Conservation (phyloP, 2,797 vertebrate genomes). For the Sebastes cheni region DNA sequence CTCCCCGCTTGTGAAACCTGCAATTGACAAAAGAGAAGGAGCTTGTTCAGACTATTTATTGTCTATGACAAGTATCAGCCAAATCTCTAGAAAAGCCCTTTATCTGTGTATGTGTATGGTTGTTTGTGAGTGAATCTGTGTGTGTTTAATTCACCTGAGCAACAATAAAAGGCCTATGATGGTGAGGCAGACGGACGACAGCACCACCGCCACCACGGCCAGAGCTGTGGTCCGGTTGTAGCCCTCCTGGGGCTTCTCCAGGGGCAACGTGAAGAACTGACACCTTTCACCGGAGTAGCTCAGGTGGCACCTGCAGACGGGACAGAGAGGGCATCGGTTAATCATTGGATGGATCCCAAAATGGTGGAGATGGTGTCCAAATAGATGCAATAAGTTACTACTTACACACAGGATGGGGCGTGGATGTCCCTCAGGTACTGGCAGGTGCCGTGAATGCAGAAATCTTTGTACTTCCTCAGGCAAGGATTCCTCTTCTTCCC, state of each 20-base stretch:
- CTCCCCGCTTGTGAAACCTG: conserved; percentile 97
- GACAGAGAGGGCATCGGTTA: background rate
- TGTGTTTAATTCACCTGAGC: conserved; percentile 85
- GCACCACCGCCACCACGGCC: conserved; percentile 91
- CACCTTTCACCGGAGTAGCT: conserved; percentile 92
- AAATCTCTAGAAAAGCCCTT: background rate
- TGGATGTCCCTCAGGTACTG: conserved; percentile 86
- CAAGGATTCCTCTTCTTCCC: conserved; percentile 97
- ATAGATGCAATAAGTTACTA: conserved; percentile 30
- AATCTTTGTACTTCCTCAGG: conserved; percentile 92
- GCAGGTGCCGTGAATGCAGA: conserved; percentile 95
- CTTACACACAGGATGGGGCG: conserved; percentile 91
- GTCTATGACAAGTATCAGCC: background rate
- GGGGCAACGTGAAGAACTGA: conserved; percentile 84
- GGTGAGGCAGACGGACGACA: conserved; percentile 92
- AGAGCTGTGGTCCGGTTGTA: conserved; percentile 93
- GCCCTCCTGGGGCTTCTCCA: conserved; percentile 74
- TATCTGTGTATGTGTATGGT: background rate
- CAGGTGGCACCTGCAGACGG: conserved; percentile 84
- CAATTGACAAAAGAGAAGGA: conserved; percentile 22
- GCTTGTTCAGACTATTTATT: conserved; percentile 24
- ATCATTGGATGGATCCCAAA: background rate
- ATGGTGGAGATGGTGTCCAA: too few relatives aligned
- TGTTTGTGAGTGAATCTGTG: background rate
- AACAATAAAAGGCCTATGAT: conserved; percentile 93